Evolutionary conservation across 2,113 vertebrate genomes (phyloP).

Genomic region (Syngnathus typhle): DNA sequence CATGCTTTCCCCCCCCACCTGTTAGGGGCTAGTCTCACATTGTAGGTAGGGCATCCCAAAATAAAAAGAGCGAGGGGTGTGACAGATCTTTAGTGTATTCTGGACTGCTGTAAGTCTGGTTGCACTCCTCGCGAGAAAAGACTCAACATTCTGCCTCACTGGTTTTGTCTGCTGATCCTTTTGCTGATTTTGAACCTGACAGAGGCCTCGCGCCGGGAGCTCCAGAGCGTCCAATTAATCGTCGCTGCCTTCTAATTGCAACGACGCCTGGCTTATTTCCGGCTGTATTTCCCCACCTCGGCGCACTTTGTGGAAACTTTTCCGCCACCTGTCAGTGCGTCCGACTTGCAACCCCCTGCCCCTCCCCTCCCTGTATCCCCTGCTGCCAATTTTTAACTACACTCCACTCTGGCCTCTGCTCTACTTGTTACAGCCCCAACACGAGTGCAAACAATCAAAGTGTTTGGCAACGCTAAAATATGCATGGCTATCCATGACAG

Average conservation of each 20-base stretch:
- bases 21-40: too few relatives aligned
- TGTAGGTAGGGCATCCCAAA: too few relatives aligned
- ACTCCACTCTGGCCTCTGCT: constrained; percentile 90
- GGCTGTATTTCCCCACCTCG: constrained; percentile 31
- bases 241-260: constrained; percentile 47
- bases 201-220: constrained; percentile 21
- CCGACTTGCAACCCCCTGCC: constrained; percentile 28
- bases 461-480: constrained; percentile 99
- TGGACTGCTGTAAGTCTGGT: too few relatives aligned
- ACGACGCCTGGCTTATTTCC: neutral
- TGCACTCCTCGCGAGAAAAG: too few relatives aligned
- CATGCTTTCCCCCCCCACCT: too few relatives aligned
- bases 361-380: constrained; percentile 47
- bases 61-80: too few relatives aligned
- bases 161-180: too few relatives aligned
- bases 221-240: constrained; percentile 34
- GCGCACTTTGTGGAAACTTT: constrained; percentile 62
- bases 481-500: constrained; percentile 98
- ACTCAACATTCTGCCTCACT: too few relatives aligned
- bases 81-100: too few relatives aligned
- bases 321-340: constrained; percentile 58
- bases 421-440: constrained; percentile 90
- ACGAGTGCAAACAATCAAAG: constrained; percentile 92
- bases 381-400: constrained; percentile 84
- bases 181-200: too few relatives aligned